Evolutionary conservation across 2,888 invertebrate species (phyloP).

Genomic region (Agrotis puta): DNA sequence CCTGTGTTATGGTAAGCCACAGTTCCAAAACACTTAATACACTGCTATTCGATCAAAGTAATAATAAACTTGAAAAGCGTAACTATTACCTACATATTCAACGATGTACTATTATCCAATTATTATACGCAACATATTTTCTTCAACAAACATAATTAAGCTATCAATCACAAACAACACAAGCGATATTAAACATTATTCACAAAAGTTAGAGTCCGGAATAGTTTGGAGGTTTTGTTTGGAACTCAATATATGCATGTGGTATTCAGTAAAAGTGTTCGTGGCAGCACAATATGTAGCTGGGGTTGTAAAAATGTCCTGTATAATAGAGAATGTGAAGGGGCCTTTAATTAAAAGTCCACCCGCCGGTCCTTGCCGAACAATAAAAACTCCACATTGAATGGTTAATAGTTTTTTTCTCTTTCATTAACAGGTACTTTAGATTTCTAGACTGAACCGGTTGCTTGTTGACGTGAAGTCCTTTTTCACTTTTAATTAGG

Average conservation of each 20-base stretch:
- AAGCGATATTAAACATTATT: constrained; percentile 26
- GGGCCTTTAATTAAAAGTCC: constrained; percentile 89
- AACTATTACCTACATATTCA: constrained; percentile 29
- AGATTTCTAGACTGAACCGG: constrained; percentile 58
- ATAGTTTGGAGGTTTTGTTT: constrained; percentile 7
- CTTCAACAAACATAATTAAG: constrained; percentile 53
- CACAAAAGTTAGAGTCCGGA: constrained; percentile 21
- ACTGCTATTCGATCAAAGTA: constrained; percentile 6
- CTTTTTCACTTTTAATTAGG: constrained; percentile 31
- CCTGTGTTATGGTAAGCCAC: constrained; percentile 20
- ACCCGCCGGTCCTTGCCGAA: constrained; percentile 79
- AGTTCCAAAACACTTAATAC: constrained; percentile 20
- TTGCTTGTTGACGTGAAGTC: constrained; percentile 43
- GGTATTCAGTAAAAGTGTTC: constrained; percentile 46
- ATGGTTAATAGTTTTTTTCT: constrained; percentile 77
- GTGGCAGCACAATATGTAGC: constrained; percentile 64
- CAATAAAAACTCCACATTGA: constrained; percentile 85
- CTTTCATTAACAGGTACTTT: constrained; percentile 72
- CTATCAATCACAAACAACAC: constrained; percentile 42
- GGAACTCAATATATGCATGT: constrained; percentile 38
- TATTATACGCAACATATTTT: constrained; percentile 42
- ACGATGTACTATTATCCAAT: constrained; percentile 41
- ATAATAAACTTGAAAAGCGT: constrained; percentile 31
- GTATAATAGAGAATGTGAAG: constrained; percentile 84
- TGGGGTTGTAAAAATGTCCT: constrained; percentile 84